Evolutionary conservation across 2,888 invertebrate genomes (phyloP), one percentile per base, ranked within the genome.

Genomic region (Coelopa pilipes): DNA sequence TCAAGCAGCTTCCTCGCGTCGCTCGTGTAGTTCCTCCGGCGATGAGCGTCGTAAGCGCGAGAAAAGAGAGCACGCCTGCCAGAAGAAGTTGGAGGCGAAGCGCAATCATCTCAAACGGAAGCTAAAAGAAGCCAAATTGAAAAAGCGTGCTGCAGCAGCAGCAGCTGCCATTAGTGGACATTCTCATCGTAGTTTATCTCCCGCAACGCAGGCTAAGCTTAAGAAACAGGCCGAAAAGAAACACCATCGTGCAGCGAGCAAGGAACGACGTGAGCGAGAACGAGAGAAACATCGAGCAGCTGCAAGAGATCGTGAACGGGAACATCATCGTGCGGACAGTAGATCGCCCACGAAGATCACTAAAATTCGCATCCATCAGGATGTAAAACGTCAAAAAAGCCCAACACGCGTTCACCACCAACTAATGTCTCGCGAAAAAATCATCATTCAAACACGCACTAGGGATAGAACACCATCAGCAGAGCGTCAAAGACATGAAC

Each of bases 21-120:
- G 90, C 81, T 91, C 91, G 0, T 91, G 90, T 81, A 90, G 90
- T 17, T 92, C 92, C 12, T 92, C 93, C 4, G 93, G 93, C 77
- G 85, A 87, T 72, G 82, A 87, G 68, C 81, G 84, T 1, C 82
- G 85, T 0, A 87, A 87, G 74, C 82, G 87, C 0, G 85, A 86
- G 13, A 87, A 87, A 67, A 82, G 84, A 0, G 86, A 87, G 71
- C 86, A 87, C 53, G 71, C 71, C 21, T 87, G 85, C 45, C 87
- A 87, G 46, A 87, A 87, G 75, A 87, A 87, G 65, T 74, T 87
- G 49, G 87, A 87, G 70, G 87, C 87, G 2, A 87, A 87, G 57
- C 85, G 87, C 4, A 85, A 83, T 76, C 87, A 87, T 66, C 77
- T 87, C 15, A 87, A 87, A 63, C 82, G 84, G 0, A 87, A 87